A percentile compares a stretch with the other conserved stretches of the same genome.
These are phyloP conservation scores for Cordylochernes scorpioides DNA, from an alignment of 2,888 invertebrate species.

Conservation along the genomic window DNA sequence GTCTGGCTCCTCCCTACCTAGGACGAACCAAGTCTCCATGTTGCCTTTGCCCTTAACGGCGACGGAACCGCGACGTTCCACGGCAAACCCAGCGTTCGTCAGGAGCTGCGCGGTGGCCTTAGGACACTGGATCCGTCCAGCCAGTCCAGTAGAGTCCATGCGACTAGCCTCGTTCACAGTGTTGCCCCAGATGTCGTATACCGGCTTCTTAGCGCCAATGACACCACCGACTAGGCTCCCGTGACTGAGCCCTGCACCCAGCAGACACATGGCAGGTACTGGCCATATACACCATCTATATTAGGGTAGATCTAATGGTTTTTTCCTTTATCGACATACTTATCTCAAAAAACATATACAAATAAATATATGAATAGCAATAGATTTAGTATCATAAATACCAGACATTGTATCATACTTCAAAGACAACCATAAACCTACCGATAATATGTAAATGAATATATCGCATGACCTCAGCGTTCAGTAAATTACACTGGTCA, in stretches of 20 bases:
- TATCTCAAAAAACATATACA: too few relatives aligned
- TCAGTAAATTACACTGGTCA: too few relatives aligned
- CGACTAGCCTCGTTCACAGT: constrained; percentile 89
- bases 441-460: too few relatives aligned
- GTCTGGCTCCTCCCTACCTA: constrained; percentile 25
- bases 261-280: too few relatives aligned
- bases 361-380: too few relatives aligned
- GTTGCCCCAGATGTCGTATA: constrained; percentile 91
- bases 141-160: constrained; percentile 76
- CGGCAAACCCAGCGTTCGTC: constrained; percentile 40
- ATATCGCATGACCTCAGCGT: too few relatives aligned
- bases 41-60: constrained; percentile 81
- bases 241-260: constrained; percentile 53
- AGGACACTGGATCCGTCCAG: constrained; percentile 47
- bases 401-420: too few relatives aligned
- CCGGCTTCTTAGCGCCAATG: constrained; percentile 79
- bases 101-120: constrained; percentile 32
- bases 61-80: constrained; percentile 51
- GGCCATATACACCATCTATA: too few relatives aligned
- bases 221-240: constrained; percentile 82
- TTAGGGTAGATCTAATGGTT: too few relatives aligned
- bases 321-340: too few relatives aligned
- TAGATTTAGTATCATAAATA: too few relatives aligned
- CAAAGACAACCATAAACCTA: too few relatives aligned
- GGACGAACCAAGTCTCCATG: constrained; percentile 82